Percentiles rank a stretch among this genome's conserved stretches.
Evolutionary conservation across 2,888 invertebrate genomes (phyloP).

Genomic region (Eubasilissa splendida): DNA sequence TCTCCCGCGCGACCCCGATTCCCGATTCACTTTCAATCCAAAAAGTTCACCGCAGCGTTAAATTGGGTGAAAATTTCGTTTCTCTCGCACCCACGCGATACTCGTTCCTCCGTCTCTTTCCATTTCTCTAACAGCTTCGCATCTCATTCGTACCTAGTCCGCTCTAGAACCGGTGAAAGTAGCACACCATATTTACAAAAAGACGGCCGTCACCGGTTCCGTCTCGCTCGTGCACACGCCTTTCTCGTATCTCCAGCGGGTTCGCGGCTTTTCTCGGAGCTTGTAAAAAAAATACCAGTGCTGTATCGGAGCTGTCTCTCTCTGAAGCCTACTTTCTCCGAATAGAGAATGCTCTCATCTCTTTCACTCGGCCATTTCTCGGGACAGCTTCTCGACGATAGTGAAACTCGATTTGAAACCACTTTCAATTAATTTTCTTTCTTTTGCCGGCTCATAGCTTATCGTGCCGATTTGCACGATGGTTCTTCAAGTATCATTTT

Average conservation of each 20-base stretch:
- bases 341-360: slow-evolving; percentile 41
- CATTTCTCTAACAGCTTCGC: not conserved
- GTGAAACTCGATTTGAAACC: slow-evolving; percentile 53
- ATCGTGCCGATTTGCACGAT: no score
- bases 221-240: slow-evolving; percentile 35
- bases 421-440: slow-evolving; percentile 55
- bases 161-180: slow-evolving; percentile 47
- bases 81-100: not conserved
- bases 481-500: no score
- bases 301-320: slow-evolving; percentile 36
- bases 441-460: not conserved
- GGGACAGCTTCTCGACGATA: slow-evolving; percentile 48
- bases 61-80: slow-evolving; percentile 44
- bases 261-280: slow-evolving; percentile 43
- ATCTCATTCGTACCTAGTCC: slow-evolving; percentile 8
- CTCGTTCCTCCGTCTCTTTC: slow-evolving; percentile 24
- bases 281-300: slow-evolving; percentile 6
- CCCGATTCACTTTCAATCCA: slow-evolving; percentile 54
- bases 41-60: slow-evolving; percentile 39
- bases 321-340: slow-evolving; percentile 50
- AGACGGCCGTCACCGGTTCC: slow-evolving; percentile 28
- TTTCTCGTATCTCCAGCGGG: slow-evolving; percentile 18
- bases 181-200: slow-evolving; percentile 16
- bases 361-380: slow-evolving; percentile 48
- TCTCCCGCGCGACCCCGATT: slow-evolving; percentile 49